Conservation (phyloP, 2,888 invertebrate genomes). For the Nezara viridula region DNA sequence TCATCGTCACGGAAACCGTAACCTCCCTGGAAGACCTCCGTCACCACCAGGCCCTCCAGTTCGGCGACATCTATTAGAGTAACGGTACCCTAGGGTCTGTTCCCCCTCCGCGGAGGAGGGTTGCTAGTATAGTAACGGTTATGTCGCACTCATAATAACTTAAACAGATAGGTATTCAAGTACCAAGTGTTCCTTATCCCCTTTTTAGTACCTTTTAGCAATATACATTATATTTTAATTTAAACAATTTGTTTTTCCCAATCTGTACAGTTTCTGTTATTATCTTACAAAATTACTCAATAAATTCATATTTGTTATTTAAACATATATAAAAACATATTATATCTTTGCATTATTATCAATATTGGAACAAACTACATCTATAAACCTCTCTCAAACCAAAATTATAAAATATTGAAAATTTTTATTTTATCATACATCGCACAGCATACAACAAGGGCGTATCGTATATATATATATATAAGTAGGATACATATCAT, state of each 20-base stretch:
- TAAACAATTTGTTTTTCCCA: not conserved
- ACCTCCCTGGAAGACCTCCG: slow-evolving; percentile 64
- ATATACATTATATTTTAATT: not conserved
- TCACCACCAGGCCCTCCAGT: slow-evolving; percentile 64
- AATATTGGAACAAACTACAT: not conserved
- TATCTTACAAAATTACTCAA: not conserved
- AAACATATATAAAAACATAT: not conserved
- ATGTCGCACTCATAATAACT: not conserved
- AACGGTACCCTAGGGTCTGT: not conserved
- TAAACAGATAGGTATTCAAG: not conserved
- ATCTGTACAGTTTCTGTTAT: not conserved
- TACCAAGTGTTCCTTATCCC: not conserved
- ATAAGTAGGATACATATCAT: not conserved
- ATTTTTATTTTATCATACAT: not conserved
- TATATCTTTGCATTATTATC: too few relatives aligned
- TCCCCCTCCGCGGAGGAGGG: not conserved
- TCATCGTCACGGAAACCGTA: slow-evolving; percentile 64
- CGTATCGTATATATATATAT: not conserved
- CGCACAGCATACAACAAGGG: too few relatives aligned
- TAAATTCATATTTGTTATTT: not conserved
- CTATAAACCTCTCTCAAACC: not conserved
- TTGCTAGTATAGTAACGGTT: not conserved
- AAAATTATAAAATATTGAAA: not conserved
- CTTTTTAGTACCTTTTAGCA: not conserved
- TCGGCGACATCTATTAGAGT: slow-evolving; percentile 64